A percentile compares a stretch with the other conserved stretches of the same genome.
These are phyloP conservation scores for Acrobasis consociella DNA, from an alignment of 2,888 invertebrate species.

Conservation along the genomic window DNA sequence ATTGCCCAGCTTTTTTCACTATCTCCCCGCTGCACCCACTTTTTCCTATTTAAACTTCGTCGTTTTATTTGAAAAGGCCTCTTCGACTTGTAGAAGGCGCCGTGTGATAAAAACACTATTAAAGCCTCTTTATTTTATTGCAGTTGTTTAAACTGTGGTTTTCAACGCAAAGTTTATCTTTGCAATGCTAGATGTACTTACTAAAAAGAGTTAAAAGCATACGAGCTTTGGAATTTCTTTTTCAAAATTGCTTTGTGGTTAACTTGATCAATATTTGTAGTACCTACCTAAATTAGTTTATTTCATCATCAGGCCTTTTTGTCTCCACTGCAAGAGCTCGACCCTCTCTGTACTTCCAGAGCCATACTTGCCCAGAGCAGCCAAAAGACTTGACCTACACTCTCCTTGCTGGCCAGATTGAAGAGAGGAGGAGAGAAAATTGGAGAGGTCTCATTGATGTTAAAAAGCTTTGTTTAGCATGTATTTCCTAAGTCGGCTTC, in stretches of 20 bases:
- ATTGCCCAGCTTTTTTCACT: slow-evolving; percentile 78
- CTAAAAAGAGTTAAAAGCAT: background rate
- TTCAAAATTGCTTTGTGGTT: background rate
- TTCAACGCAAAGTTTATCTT: slow-evolving; percentile 7
- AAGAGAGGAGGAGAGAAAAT: too few species aligned
- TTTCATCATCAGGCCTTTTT: too few species aligned
- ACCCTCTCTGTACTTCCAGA: too few species aligned
- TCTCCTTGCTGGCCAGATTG: too few species aligned
- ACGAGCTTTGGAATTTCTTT: background rate
- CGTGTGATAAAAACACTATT: slow-evolving; percentile 40
- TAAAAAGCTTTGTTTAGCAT: too few species aligned
- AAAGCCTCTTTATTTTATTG: slow-evolving; percentile 25
- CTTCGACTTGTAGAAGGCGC: slow-evolving; percentile 43
- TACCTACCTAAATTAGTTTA: too few species aligned
- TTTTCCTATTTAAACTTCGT: slow-evolving; percentile 80
- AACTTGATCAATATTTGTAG: too few species aligned
- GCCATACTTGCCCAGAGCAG: too few species aligned
- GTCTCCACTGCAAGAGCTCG: too few species aligned
- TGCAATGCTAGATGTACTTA: background rate
- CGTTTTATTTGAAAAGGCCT: slow-evolving; percentile 70
- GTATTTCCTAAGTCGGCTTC: too few species aligned
- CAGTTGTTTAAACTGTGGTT: slow-evolving; percentile 20
- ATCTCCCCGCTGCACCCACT: slow-evolving; percentile 71
- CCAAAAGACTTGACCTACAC: too few species aligned
- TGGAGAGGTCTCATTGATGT: too few species aligned